Conservation (phyloP, 2,797 vertebrate species). For the Sardinella longiceps region DNA sequence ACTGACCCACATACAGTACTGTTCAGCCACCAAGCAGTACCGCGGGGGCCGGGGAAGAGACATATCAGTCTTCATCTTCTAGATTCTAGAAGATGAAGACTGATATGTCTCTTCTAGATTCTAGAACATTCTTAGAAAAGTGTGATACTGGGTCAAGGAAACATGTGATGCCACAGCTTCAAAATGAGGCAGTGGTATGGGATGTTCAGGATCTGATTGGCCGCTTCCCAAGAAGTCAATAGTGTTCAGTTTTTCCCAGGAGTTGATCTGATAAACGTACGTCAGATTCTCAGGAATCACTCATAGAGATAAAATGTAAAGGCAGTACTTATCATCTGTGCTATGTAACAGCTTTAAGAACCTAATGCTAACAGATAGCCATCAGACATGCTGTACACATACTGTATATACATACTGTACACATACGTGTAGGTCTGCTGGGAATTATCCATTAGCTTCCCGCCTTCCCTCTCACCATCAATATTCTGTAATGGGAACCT, state of each 20-base stretch:
- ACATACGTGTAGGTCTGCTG: neutral
- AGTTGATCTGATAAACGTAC: neutral
- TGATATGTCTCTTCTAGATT: neutral
- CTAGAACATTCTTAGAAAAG: conserved; percentile 11
- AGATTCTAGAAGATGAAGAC: neutral
- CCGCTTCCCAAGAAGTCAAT: neutral
- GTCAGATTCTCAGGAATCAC: neutral
- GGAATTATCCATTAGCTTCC: neutral
- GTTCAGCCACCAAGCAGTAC: too few relatives aligned
- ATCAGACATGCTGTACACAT: neutral
- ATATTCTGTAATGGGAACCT: neutral
- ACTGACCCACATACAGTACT: neutral
- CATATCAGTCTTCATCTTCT: neutral
- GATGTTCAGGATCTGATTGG: neutral
- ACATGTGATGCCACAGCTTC: neutral
- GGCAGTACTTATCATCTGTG: neutral
- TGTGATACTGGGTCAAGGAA: neutral
- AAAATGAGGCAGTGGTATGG: neutral
- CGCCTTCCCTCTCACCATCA: neutral
- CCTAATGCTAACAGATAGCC: neutral
- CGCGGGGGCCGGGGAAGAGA: neutral
- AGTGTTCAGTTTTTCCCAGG: neutral
- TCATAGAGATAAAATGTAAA: neutral
- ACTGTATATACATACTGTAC: too few relatives aligned
- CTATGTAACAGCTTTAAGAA: neutral